Conservation (phyloP, 2,888 invertebrate genomes). For the Eilema sororculum region DNA sequence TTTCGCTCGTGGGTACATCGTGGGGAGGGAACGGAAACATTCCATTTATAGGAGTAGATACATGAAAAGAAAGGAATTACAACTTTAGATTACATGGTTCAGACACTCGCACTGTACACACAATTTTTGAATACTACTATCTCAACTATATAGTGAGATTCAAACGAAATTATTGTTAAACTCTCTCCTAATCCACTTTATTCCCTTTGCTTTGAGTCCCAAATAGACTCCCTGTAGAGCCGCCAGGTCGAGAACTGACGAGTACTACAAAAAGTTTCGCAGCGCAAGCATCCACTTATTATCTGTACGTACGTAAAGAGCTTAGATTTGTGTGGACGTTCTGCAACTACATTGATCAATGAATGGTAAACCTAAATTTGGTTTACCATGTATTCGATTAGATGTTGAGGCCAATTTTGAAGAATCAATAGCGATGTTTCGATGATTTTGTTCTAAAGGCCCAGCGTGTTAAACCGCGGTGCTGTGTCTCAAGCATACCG, state of each 20-base stretch:
- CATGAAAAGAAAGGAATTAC: too few species aligned
- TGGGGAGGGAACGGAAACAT: too few species aligned
- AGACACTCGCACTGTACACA: slow-evolving; percentile 11
- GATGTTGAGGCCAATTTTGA: background rate
- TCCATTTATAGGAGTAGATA: too few species aligned
- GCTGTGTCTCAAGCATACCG: too few species aligned
- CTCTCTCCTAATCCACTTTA: slow-evolving; percentile 13
- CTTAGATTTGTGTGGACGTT: background rate
- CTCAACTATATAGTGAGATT: slow-evolving; percentile 10
- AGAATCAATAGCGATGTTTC: background rate
- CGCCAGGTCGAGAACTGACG: background rate
- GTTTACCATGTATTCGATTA: background rate
- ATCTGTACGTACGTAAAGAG: slow-evolving; percentile 4
- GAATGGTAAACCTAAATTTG: background rate
- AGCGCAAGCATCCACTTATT: slow-evolving; percentile 8
- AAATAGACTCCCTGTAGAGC: slow-evolving; percentile 6
- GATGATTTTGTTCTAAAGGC: background rate
- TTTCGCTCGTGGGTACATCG: too few species aligned
- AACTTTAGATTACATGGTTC: background rate
- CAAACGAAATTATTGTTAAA: slow-evolving; percentile 10
- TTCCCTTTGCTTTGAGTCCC: slow-evolving; percentile 11
- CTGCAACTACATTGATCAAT: background rate
- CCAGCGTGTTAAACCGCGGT: background rate
- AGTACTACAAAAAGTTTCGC: slow-evolving; percentile 8
- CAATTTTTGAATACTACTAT: slow-evolving; percentile 5